phyloP scores from a whole-genome alignment of 1,140 invertebrate species.

The Eufriesea mexicana region DNA sequence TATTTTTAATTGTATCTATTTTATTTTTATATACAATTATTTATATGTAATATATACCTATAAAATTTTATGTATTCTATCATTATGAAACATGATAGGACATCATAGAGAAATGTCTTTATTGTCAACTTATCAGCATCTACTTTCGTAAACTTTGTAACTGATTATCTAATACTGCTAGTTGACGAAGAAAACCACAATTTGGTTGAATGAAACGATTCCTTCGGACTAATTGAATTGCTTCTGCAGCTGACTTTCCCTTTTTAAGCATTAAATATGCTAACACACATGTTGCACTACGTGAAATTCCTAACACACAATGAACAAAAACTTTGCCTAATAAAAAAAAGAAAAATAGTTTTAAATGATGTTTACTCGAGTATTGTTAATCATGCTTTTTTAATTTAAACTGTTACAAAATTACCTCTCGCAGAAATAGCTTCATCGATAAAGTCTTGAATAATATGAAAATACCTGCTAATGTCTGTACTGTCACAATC shows the following conservation, averaged over 20 bases:
- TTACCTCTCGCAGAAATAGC: slow-evolving; percentile 88
- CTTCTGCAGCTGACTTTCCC: slow-evolving; percentile 89
- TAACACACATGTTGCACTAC: slow-evolving; percentile 90
- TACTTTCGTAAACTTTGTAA: slow-evolving; percentile 82
- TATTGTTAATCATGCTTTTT: not conserved
- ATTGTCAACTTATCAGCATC: not conserved
- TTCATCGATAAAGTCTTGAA: slow-evolving; percentile 91
- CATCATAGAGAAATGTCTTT: not conserved
- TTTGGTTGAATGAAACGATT: slow-evolving; percentile 90
- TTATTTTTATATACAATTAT: not conserved
- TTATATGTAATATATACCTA: slow-evolving; percentile 4
- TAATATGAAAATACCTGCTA: slow-evolving; percentile 89
- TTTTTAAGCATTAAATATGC: slow-evolving; percentile 93
- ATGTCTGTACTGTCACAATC: slow-evolving; percentile 91
- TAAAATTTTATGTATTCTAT: not conserved
- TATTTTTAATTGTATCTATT: not conserved
- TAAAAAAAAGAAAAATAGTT: not conserved
- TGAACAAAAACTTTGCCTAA: slow-evolving; percentile 91
- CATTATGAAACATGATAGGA: not conserved
- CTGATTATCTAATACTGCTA: slow-evolving; percentile 88
- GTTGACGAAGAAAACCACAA: slow-evolving; percentile 90
- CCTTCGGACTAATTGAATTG: slow-evolving; percentile 86
- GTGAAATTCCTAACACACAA: slow-evolving; percentile 91
- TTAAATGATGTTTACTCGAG: not conserved
- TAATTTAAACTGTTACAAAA: slow-evolving; percentile 46